Conservation (phyloP, 2,888 invertebrate species). For the Notodonta dromedarius region DNA sequence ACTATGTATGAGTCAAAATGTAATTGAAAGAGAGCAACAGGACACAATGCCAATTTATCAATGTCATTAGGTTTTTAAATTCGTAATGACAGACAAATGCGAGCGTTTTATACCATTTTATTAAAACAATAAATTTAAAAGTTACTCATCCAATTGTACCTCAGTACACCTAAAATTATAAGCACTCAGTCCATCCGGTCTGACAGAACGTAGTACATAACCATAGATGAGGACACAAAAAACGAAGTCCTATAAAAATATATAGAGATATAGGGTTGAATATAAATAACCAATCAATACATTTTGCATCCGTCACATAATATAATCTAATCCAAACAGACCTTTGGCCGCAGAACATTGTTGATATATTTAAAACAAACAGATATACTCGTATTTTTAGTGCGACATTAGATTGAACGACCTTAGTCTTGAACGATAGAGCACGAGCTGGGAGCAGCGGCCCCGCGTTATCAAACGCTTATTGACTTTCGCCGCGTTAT, state of each 20-base stretch:
- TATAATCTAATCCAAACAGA: too few species aligned
- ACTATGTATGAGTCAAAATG: neutral
- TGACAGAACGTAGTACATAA: neutral
- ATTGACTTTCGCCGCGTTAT: constrained; percentile 60
- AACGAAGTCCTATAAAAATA: too few species aligned
- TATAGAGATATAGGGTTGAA: too few species aligned
- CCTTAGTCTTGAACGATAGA: constrained; percentile 83
- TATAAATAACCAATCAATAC: too few species aligned
- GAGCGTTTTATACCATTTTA: neutral
- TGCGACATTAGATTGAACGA: constrained; percentile 57
- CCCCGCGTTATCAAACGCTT: constrained; percentile 69
- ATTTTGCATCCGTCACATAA: too few species aligned
- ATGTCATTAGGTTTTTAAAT: constrained; percentile 5
- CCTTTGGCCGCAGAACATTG: neutral
- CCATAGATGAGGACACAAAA: too few species aligned
- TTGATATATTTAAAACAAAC: neutral
- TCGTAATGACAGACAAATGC: neutral
- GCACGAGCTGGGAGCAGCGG: constrained; percentile 52
- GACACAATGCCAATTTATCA: constrained; percentile 10
- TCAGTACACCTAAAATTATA: neutral
- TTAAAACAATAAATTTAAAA: neutral
- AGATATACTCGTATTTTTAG: neutral
- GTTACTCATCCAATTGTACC: constrained; percentile 1
- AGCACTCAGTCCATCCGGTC: neutral
- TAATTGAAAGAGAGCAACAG: constrained; percentile 6